Evolutionary conservation across 2,888 invertebrate species (phyloP), one percentile per base, ranked within the genome.

Genomic region (Dynastes grantii): DNA sequence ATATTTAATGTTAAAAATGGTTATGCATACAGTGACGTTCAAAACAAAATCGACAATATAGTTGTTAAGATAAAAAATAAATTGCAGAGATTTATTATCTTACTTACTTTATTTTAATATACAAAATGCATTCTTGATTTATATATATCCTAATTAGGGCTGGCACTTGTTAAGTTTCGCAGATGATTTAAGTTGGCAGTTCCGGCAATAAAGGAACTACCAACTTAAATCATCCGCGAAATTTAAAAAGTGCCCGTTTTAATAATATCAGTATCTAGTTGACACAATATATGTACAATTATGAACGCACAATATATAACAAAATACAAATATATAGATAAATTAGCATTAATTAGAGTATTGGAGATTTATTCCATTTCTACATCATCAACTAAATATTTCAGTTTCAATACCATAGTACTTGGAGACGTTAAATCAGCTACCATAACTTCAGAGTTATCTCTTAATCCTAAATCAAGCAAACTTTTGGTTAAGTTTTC

Each of bases 341-440:
- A 71, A 58, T 71, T 58, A 75, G 37, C 22, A 67, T 68, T 49
- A 68, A 40, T 65, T 63, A 3, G 11, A 75, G 8, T 61, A 49
- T 64, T 76, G 45, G n/a, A 61, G 76, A 76, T 5, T 77, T 76
- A 78, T 53, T 78, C 92, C 93, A 87, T 91, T 88, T 87, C 87
- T 37, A 88, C 84, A 87, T 90, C 92, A 73, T 85, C 85, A 53
- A 85, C 83, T 77, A 84, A 81, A 87, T 93, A 94, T 87, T 94
- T 95, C 37, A 97, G 90, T 87, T 92, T 93, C 77, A 96, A 90
- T n/a, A 94, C 92, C 70, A 96, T 89, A 8, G 96, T 93, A 84
- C 92, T 95, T 0, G 98, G 98, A 4, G 95, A 95, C 2, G 98
- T 98, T 27, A 94, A 90, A 90, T 99, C 99, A 0, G 98, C 97